Base-by-base conservation (phyloP, 1,140 invertebrate genomes). In the Drosophila sechellia region DNA sequence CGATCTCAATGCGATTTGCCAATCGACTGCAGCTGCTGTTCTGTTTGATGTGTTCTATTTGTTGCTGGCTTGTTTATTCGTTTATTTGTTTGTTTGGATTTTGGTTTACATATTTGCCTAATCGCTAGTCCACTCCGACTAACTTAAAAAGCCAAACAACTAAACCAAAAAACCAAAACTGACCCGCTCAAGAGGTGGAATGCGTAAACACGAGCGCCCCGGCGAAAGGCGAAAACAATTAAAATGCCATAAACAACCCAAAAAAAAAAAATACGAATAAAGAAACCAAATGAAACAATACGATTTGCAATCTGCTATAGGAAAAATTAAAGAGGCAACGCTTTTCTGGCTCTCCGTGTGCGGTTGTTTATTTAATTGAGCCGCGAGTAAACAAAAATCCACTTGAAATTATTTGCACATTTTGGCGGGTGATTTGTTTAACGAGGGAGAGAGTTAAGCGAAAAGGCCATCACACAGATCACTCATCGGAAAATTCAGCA, bases 141-240 rank as follows among this genome's bases (percentile, higher is more conserved):
- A 40, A 34, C 25, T 17, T 5, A 22, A 43, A 48, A 49, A 17
- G 2, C 48, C 25, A 43, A 52, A 31, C 31, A 31, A 27, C 25
- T 15, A 34, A 34, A 46, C 22, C 8, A 11, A 49, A 49, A 57
- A 42, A 40, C 13, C 39, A 34, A 70, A 60, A 81, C 74, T 81
- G 74, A 81, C 66, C 66, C 52, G 66, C 73, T 52, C 73, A 58
- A 81, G 40, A 54, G 45, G 42, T 20, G 45, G 35, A 31, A 58
- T 52, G 45, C 49, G 50, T 60, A 64, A 80, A 80, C 77, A 66
- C 43, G 17, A 43, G 6, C 57, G n/a, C 20, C 12, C 20, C 5
- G 20, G 17, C 15, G 35, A 56, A 42, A 40, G 42, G 27, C 48
- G 20, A 53, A 63, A 70, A 57, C 56, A 66, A 56, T 75, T 49